Percentiles rank a stretch among this genome's conserved stretches.
Conservation (phyloP, 2,113 vertebrate species). For the Tonatia bakeri region DNA sequence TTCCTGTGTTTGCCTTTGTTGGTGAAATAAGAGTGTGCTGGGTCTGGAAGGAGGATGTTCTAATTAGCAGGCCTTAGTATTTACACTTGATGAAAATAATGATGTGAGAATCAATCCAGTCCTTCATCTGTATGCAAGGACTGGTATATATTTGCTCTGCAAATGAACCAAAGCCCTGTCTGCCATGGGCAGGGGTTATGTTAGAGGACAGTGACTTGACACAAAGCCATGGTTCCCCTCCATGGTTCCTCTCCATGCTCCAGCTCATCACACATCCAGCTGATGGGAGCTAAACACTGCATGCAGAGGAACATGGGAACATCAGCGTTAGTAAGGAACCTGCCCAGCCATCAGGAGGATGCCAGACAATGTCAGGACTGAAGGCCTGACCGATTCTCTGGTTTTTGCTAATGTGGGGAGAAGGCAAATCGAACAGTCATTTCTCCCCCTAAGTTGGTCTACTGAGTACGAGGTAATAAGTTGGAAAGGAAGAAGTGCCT, state of each 20-base stretch:
- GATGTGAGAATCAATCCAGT: background rate
- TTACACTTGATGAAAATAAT: conserved; percentile 7
- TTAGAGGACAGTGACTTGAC: background rate
- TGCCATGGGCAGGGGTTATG: background rate
- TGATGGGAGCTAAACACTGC: background rate
- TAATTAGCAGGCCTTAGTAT: background rate
- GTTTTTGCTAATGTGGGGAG: background rate
- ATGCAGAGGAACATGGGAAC: background rate
- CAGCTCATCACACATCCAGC: background rate
- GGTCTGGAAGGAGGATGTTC: background rate
- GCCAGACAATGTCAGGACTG: background rate
- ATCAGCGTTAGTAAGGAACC: background rate
- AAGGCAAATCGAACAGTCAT: background rate
- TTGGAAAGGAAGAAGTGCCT: background rate
- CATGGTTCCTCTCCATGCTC: background rate
- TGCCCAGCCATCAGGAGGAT: background rate
- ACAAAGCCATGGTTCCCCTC: background rate
- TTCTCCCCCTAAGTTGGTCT: background rate
- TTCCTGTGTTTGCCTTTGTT: background rate
- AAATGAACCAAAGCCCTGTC: background rate
- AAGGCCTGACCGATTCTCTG: too few species aligned
- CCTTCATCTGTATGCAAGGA: background rate
- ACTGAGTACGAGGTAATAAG: background rate
- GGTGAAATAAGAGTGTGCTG: background rate
- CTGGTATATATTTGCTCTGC: background rate